Evolutionary conservation across 1,140 invertebrate species (phyloP).

Genomic region (Anoplolepis gracilipes): DNA sequence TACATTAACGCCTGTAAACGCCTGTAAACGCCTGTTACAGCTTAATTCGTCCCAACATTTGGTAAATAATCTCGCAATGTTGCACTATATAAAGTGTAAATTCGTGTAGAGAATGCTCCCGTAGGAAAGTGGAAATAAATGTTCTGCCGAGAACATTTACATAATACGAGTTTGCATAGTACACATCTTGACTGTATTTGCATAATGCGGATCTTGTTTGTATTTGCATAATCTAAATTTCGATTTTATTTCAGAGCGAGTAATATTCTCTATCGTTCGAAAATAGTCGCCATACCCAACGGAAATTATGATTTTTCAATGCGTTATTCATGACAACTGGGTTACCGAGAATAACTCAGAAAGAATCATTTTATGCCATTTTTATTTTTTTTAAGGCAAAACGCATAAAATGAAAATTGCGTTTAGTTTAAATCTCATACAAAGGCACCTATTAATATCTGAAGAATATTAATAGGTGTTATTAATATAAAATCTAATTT

Average conservation of each 20-base stretch:
- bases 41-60: constrained; percentile 29
- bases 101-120: constrained; percentile 36
- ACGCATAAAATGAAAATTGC: background rate
- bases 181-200: constrained; percentile 47
- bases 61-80: constrained; percentile 13
- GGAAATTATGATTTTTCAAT: constrained; percentile 7
- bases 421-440: background rate
- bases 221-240: constrained; percentile 60
- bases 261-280: constrained; percentile 51
- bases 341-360: background rate
- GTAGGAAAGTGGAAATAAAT: constrained; percentile 59
- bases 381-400: background rate
- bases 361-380: background rate
- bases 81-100: constrained; percentile 12
- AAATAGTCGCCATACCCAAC: constrained; percentile 23
- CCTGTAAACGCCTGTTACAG: background rate
- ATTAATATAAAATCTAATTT: background rate
- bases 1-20: background rate
- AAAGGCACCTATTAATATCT: background rate
- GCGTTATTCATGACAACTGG: constrained; percentile 14
- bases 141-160: constrained; percentile 31
- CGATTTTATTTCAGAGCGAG: constrained; percentile 42
- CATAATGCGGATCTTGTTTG: constrained; percentile 49
- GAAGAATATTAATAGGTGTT: background rate
- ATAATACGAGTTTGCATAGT: constrained; percentile 54